A percentile compares a stretch with the other conserved stretches of the same genome.
Conservation (phyloP, 2,888 invertebrate genomes). For the Strigamia maritima region DNA sequence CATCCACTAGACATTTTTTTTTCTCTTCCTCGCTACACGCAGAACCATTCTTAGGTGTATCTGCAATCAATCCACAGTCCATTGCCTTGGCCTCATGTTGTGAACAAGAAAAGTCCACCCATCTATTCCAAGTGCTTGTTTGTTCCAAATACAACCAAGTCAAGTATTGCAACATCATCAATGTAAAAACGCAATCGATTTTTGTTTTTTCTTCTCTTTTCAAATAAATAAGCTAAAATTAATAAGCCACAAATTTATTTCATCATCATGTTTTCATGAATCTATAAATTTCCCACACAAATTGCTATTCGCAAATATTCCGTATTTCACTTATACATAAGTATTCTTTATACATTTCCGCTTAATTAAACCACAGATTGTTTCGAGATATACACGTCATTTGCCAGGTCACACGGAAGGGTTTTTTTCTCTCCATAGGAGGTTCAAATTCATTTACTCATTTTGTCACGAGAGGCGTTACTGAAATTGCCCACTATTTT, state of each 20-base stretch:
- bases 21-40: background rate
- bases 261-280: too few species aligned
- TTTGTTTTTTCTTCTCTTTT: background rate
- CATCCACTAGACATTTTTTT: slow-evolving; percentile 13
- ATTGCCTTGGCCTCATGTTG: slow-evolving; percentile 5
- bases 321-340: background rate
- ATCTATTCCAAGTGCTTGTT: background rate
- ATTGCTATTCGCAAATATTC: background rate
- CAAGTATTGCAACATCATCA: background rate
- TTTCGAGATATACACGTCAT: slow-evolving; percentile 12
- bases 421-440: background rate
- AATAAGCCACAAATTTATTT: background rate
- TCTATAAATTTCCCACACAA: background rate
- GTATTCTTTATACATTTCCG: slow-evolving; percentile 8
- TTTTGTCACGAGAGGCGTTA: slow-evolving; percentile 34
- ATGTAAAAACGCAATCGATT: background rate
- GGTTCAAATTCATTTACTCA: slow-evolving; percentile 30
- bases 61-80: slow-evolving; percentile 12
- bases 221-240: background rate
- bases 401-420: slow-evolving; percentile 15
- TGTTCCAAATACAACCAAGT: background rate
- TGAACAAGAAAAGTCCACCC: slow-evolving; percentile 3
- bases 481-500: slow-evolving; percentile 18
- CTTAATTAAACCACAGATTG: slow-evolving; percentile 24
- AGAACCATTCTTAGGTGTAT: slow-evolving; percentile 7